Evolutionary conservation across 35 echinoderm and acorn worm species (phyloP).

Genomic region (Heliocidaris tuberculata): DNA sequence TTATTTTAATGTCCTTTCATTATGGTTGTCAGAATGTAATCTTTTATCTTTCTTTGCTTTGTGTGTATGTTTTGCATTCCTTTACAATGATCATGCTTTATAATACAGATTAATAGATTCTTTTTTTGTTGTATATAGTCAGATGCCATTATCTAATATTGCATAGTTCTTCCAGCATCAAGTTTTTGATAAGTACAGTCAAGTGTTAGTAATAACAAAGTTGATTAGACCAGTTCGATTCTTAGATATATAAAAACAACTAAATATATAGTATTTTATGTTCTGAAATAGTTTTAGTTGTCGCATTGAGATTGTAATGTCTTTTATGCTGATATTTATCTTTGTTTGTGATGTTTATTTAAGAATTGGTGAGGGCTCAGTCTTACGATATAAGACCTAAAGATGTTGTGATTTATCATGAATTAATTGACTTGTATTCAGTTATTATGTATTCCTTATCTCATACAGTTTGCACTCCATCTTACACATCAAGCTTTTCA

Average conservation of each 20-base stretch:
- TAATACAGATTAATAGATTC: background rate
- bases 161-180: background rate
- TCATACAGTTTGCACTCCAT: background rate
- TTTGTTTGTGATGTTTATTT: background rate
- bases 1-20: background rate
- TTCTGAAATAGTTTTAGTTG: background rate
- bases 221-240: too few relatives aligned
- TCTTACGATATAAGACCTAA: background rate
- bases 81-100: background rate
- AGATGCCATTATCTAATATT: background rate
- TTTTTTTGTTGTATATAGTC: background rate
- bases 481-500: background rate
- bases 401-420: background rate
- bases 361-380: background rate
- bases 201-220: background rate
- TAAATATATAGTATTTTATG: background rate
- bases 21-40: background rate
- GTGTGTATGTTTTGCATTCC: slow-evolving; percentile 13
- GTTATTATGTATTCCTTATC: background rate
- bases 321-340: background rate
- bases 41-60: background rate
- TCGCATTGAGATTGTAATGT: background rate
- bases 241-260: background rate
- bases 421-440: background rate
- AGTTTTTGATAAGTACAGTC: background rate